Conservation (phyloP, 2,888 invertebrate genomes). For the Plebejus melissa region DNA sequence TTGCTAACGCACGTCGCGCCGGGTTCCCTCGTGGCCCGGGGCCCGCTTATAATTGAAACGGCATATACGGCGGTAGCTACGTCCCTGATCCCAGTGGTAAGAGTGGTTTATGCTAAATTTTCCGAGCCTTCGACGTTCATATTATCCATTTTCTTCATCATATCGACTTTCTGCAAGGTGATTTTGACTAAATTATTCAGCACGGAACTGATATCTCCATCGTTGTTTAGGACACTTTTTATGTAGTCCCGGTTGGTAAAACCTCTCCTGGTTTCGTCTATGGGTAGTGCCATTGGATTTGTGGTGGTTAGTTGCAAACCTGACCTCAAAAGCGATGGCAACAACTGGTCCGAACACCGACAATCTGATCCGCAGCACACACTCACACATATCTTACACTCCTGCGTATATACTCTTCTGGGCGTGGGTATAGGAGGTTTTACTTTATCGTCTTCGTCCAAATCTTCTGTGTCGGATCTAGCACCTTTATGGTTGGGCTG, state of each 20-base stretch:
- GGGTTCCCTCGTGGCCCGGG: no score
- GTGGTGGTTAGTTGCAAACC: background rate
- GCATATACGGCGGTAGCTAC: no score
- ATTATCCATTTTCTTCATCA: conserved; percentile 3
- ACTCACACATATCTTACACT: background rate
- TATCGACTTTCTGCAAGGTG: background rate
- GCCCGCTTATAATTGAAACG: no score
- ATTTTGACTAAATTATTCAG: background rate
- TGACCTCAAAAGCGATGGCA: background rate
- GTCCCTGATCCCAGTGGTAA: background rate
- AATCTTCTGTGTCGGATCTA: background rate
- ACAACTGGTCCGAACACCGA: background rate
- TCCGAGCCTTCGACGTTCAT: background rate
- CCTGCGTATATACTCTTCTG: background rate
- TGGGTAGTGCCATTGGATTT: background rate
- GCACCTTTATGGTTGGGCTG: background rate
- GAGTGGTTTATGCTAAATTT: background rate
- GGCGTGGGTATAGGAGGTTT: background rate
- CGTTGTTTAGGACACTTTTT: background rate
- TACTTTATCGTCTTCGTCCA: background rate
- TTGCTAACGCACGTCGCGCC: no score
- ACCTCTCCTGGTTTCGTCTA: background rate
- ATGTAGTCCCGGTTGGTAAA: background rate
- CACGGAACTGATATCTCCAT: background rate
- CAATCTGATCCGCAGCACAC: background rate